These are phyloP conservation scores for Philereme vetulata DNA, from an alignment of 2,888 invertebrate species.

Conservation along the genomic window DNA sequence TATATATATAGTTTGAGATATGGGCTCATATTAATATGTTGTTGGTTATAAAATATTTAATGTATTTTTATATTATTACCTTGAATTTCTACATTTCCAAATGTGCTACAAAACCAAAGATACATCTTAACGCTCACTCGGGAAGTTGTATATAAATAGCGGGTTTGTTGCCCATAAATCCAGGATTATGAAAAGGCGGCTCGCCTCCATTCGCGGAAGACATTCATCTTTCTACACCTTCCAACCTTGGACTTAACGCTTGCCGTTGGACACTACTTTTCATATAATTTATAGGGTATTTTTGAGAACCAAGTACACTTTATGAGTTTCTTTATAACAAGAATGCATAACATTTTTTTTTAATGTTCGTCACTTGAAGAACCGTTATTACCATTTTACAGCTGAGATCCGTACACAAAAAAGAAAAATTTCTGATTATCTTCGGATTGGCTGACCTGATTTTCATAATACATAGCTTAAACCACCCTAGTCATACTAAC, in stretches of 20 bases:
- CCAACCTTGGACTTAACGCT: constrained; percentile 22
- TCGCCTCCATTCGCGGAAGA: constrained; percentile 32
- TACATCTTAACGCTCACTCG: constrained; percentile 14
- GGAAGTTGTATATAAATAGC: constrained; percentile 18
- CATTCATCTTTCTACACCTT: constrained; percentile 35
- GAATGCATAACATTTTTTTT: too few relatives aligned
- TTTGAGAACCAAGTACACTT: not conserved
- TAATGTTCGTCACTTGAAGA: too few relatives aligned
- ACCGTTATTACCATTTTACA: too few relatives aligned
- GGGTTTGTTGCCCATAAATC: constrained; percentile 26
- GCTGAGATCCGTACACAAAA: too few relatives aligned
- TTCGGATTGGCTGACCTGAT: too few relatives aligned
- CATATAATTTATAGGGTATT: not conserved
- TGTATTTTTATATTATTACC: not conserved
- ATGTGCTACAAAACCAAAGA: constrained; percentile 8
- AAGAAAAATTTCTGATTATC: too few relatives aligned
- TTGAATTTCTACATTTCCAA: constrained; percentile 1
- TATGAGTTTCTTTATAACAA: too few relatives aligned
- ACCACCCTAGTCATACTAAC: too few relatives aligned
- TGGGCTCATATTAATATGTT: too few relatives aligned
- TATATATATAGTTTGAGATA: too few relatives aligned
- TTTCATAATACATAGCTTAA: too few relatives aligned
- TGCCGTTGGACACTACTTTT: not conserved
- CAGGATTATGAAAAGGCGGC: constrained; percentile 33
- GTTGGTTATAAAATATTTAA: too few relatives aligned